phyloP scores from a whole-genome alignment of 1,140 invertebrate species.

The Homarus americanus region DNA sequence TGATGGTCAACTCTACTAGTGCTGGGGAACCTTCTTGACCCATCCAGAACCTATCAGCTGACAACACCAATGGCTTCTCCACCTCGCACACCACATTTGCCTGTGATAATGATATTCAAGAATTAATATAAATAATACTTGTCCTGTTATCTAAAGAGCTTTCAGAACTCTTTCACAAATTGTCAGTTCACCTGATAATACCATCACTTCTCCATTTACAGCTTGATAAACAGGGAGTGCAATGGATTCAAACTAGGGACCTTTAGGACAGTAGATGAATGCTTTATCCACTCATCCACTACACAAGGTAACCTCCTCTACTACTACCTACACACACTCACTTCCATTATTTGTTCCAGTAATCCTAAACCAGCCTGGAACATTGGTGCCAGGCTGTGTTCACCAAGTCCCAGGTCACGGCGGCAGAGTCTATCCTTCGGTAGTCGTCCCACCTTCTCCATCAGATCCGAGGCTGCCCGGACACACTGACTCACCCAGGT shows the following conservation, averaged over 20 bases:
- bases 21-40: conserved; percentile 76
- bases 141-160: too few species aligned
- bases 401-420: conserved; percentile 79
- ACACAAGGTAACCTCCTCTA: too few species aligned
- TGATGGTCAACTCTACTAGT: conserved; percentile 79
- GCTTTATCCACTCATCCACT: too few species aligned
- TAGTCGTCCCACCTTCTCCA: conserved; percentile 80
- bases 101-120: conserved; percentile 25
- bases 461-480: conserved; percentile 77
- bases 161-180: too few species aligned
- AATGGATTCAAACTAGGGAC: too few species aligned
- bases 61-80: conserved; percentile 78
- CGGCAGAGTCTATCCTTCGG: conserved; percentile 80
- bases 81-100: conserved; percentile 70
- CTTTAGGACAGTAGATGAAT: too few species aligned
- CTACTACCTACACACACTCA: too few species aligned
- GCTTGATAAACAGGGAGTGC: too few species aligned
- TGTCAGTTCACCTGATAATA: too few species aligned
- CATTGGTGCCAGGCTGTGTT: conserved; percentile 77
- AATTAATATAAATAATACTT: not conserved
- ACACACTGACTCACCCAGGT: conserved; percentile 79
- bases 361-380: conserved; percentile 77
- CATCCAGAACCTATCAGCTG: conserved; percentile 79
- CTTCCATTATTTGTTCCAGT: conserved; percentile 79
- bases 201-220: too few species aligned